Conservation (phyloP, 2,797 vertebrate species). For the Tachyglossus aculeatus region DNA sequence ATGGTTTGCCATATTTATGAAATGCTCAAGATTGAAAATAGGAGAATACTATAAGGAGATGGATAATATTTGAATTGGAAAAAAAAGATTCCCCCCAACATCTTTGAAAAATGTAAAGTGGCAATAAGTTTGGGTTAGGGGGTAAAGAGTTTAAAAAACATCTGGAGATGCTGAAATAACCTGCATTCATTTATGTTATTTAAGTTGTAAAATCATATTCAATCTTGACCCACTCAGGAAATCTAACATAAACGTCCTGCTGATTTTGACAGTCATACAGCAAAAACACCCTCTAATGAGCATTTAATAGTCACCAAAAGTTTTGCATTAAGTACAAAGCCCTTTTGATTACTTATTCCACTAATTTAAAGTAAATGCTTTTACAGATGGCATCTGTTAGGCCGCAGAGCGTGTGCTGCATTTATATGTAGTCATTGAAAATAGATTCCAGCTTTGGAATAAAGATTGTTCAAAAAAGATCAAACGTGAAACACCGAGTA, state of each 20-base stretch:
- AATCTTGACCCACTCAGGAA: constrained; percentile 85
- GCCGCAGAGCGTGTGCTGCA: constrained; percentile 76
- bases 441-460: constrained; percentile 81
- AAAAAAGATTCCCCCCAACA: constrained; percentile 64
- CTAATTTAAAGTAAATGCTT: constrained; percentile 88
- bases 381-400: constrained; percentile 87
- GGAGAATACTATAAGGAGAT: constrained; percentile 22
- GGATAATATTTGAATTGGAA: constrained; percentile 49
- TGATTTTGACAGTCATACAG: constrained; percentile 85
- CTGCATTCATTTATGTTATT: constrained; percentile 82
- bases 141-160: constrained; percentile 75
- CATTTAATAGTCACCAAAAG: constrained; percentile 87
- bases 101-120: constrained; percentile 71
- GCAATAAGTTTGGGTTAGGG: constrained; percentile 68
- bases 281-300: constrained; percentile 87
- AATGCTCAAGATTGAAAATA: constrained; percentile 18
- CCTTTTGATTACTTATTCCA: constrained; percentile 87
- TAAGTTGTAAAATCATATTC: constrained; percentile 86
- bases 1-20: constrained; percentile 1
- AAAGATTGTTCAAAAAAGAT: constrained; percentile 71
- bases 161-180: constrained; percentile 83
- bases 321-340: constrained; percentile 87
- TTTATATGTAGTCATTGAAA: constrained; percentile 80
- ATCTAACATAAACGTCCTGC: constrained; percentile 83
- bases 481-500: constrained; percentile 76